Evolutionary conservation across 1,140 invertebrate genomes (phyloP).

Genomic region (Cotesia vestalis): DNA sequence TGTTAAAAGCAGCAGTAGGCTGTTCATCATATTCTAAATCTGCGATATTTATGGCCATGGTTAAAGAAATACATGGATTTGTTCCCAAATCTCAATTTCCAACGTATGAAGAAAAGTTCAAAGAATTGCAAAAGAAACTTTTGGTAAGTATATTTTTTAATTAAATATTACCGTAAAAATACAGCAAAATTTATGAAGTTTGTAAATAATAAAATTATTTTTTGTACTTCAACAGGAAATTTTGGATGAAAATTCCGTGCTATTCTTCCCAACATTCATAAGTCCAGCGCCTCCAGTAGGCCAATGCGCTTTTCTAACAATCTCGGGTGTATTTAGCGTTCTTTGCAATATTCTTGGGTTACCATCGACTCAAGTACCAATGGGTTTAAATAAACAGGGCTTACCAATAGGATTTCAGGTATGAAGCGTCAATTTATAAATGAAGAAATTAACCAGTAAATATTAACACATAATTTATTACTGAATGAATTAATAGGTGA

Average conservation of each 20-base stretch:
- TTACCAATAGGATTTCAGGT: constrained; percentile 81
- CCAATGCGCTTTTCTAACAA: constrained; percentile 69
- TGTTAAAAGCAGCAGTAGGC: constrained; percentile 60
- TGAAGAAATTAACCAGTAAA: neutral
- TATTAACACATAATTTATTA: constrained; percentile 8
- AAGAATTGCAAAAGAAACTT: constrained; percentile 55
- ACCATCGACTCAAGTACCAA: constrained; percentile 78
- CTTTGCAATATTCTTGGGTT: constrained; percentile 80
- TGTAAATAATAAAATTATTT: constrained; percentile 24
- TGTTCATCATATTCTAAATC: constrained; percentile 59
- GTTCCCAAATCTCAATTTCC: constrained; percentile 50
- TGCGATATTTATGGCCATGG: constrained; percentile 55
- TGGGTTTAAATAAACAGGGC: constrained; percentile 72
- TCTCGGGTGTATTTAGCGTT: constrained; percentile 74
- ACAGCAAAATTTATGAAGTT: too few species aligned
- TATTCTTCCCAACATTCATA: constrained; percentile 80
- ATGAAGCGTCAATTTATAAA: neutral
- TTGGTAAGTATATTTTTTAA: constrained; percentile 41
- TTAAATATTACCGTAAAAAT: too few species aligned
- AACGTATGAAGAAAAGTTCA: constrained; percentile 52
- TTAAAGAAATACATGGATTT: constrained; percentile 58
- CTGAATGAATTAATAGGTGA: constrained; percentile 61
- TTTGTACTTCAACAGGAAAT: constrained; percentile 56
- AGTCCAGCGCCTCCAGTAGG: constrained; percentile 71
- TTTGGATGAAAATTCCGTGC: constrained; percentile 73